These are phyloP conservation scores for Drosophila arizonae DNA, from an alignment of 1,140 invertebrate genomes.

Conservation along the genomic window DNA sequence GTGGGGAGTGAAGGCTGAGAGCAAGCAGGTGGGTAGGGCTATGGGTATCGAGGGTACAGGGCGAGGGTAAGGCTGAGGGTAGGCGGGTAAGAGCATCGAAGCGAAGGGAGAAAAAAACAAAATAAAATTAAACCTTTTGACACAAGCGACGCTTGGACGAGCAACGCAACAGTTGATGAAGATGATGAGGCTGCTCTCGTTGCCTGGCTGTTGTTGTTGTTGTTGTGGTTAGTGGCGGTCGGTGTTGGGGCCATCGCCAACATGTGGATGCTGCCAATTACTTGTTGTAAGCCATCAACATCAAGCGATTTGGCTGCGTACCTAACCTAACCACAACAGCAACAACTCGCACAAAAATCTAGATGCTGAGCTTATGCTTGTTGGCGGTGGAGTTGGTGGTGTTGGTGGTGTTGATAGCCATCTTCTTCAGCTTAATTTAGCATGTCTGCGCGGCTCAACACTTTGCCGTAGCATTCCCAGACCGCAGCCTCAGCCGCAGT, in stretches of 20 bases:
- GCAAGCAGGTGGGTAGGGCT: background rate
- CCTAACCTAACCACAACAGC: constrained; percentile 21
- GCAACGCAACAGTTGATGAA: constrained; percentile 53
- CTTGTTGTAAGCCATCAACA: constrained; percentile 82
- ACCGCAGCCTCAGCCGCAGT: constrained; percentile 10
- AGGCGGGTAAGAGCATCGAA: background rate
- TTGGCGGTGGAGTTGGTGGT: constrained; percentile 37
- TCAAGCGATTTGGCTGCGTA: constrained; percentile 79
- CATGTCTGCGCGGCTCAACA: constrained; percentile 81
- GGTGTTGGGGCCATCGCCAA: constrained; percentile 47
- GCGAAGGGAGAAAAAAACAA: constrained; percentile 20
- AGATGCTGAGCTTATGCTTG: constrained; percentile 21
- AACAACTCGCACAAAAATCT: constrained; percentile 1
- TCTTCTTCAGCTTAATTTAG: constrained; percentile 82
- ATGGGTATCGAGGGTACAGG: background rate
- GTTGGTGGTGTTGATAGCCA: constrained; percentile 79
- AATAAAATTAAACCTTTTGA: constrained; percentile 79
- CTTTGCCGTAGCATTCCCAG: constrained; percentile 58
- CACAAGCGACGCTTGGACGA: constrained; percentile 73
- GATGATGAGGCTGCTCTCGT: constrained; percentile 46
- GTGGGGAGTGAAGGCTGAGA: constrained; percentile 1
- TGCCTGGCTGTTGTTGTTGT: constrained; percentile 28
- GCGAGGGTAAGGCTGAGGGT: background rate
- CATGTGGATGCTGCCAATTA: constrained; percentile 81
- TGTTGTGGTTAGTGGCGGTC: constrained; percentile 47